These are phyloP conservation scores for Pogonomyrmex barbatus DNA, from an alignment of 1,140 invertebrate species.

Conservation along the genomic window DNA sequence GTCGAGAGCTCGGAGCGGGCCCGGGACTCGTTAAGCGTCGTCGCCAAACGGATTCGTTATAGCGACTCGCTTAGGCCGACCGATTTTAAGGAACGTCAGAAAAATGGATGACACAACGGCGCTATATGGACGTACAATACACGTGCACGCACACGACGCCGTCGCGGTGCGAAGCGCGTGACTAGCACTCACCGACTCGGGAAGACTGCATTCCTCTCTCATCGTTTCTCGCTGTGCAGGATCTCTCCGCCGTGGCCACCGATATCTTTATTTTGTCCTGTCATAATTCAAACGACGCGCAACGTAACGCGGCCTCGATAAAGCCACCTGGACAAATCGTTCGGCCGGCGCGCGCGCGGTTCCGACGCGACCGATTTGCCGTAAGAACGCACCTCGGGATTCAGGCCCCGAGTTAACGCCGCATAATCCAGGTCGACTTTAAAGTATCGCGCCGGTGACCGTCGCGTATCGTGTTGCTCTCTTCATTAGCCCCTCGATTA, in stretches of 20 bases:
- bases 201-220: slow-evolving; percentile 76
- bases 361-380: slow-evolving; percentile 23
- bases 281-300: slow-evolving; percentile 71
- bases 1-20: neutral
- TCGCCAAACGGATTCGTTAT: slow-evolving; percentile 44
- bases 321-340: slow-evolving; percentile 67
- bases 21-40: slow-evolving; percentile 22
- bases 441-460: slow-evolving; percentile 38
- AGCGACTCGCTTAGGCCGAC: slow-evolving; percentile 27
- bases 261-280: slow-evolving; percentile 73
- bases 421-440: slow-evolving; percentile 46
- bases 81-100: slow-evolving; percentile 44
- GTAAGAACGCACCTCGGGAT: slow-evolving; percentile 34
- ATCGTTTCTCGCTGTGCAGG: slow-evolving; percentile 59
- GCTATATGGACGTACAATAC: neutral
- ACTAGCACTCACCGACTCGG: slow-evolving; percentile 26
- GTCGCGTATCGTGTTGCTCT: neutral
- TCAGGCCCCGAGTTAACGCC: slow-evolving; percentile 33
- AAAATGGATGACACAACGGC: slow-evolving; percentile 43
- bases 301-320: slow-evolving; percentile 45
- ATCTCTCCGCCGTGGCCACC: slow-evolving; percentile 37
- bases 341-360: neutral
- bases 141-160: neutral
- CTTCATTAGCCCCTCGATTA: slow-evolving; percentile 26
- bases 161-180: slow-evolving; percentile 17